Evolutionary conservation across 2,888 invertebrate species (phyloP).

Genomic region (Hirtodrosophila cameraria): DNA sequence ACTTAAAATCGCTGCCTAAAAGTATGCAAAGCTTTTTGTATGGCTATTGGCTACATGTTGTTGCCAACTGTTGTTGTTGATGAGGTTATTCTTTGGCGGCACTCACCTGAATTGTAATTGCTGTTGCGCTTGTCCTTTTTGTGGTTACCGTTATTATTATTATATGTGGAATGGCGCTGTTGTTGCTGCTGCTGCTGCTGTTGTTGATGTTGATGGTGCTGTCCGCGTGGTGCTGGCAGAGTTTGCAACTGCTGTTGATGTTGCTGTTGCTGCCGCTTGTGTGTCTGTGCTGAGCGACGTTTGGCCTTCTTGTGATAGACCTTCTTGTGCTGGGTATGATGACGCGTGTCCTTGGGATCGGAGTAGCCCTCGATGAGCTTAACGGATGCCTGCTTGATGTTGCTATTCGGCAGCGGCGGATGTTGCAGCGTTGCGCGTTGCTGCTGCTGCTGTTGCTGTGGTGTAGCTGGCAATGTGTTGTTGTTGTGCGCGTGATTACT

Average conservation of each 20-base stretch:
- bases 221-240: constrained; percentile 59
- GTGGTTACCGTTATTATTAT: constrained; percentile 65
- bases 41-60: neutral
- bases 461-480: constrained; percentile 61
- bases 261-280: constrained; percentile 66
- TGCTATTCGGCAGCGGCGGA: constrained; percentile 78
- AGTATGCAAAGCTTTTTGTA: constrained; percentile 12
- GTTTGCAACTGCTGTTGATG: constrained; percentile 57
- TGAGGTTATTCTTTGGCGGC: neutral
- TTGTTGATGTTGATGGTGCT: constrained; percentile 55
- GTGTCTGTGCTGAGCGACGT: constrained; percentile 66
- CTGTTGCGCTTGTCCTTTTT: constrained; percentile 79
- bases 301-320: constrained; percentile 83
- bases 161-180: constrained; percentile 74
- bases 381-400: constrained; percentile 82
- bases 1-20: neutral
- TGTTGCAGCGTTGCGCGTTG: constrained; percentile 68
- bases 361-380: constrained; percentile 84
- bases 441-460: constrained; percentile 53
- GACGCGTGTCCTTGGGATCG: constrained; percentile 83
- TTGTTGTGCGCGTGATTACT: constrained; percentile 64
- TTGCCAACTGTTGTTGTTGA: neutral
- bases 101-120: constrained; percentile 83
- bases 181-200: constrained; percentile 53
- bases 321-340: constrained; percentile 78